phyloP scores from a whole-genome alignment of 2,888 invertebrate genomes.

The Seira sanloemensis region DNA sequence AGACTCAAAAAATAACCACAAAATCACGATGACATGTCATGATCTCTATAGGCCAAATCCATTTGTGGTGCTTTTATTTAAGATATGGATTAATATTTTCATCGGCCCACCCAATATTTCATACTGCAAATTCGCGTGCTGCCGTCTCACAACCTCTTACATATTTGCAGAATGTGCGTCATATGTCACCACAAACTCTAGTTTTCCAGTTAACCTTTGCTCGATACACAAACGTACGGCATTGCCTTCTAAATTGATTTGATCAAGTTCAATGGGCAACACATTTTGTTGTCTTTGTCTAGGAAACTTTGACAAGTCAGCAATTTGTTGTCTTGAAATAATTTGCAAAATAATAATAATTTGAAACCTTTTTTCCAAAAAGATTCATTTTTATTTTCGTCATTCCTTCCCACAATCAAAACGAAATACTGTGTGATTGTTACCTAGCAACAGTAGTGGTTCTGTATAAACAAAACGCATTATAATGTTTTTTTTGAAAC shows the following conservation, averaged over 20 bases:
- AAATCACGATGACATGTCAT: background rate
- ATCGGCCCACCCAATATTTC: background rate
- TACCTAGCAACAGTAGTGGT: background rate
- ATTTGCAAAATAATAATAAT: background rate
- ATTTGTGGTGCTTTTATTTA: background rate
- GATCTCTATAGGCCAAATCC: no score
- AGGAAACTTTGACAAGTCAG: background rate
- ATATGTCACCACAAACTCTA: background rate
- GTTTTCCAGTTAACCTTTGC: background rate
- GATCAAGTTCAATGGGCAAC: background rate
- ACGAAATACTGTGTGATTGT: background rate
- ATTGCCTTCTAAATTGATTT: background rate
- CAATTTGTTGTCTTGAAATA: background rate
- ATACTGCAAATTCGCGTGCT: background rate
- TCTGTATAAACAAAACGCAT: no score
- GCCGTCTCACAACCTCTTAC: no score
- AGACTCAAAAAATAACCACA: no score
- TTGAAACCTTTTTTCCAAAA: background rate
- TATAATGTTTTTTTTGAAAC: no score
- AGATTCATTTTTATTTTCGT: background rate
- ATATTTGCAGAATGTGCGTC: background rate
- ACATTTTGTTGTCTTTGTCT: background rate
- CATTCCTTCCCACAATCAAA: background rate
- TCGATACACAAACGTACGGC: background rate
- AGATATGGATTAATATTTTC: background rate